Evolutionary conservation across 2,888 invertebrate species (phyloP).

Genomic region (Coelinius sp.): DNA sequence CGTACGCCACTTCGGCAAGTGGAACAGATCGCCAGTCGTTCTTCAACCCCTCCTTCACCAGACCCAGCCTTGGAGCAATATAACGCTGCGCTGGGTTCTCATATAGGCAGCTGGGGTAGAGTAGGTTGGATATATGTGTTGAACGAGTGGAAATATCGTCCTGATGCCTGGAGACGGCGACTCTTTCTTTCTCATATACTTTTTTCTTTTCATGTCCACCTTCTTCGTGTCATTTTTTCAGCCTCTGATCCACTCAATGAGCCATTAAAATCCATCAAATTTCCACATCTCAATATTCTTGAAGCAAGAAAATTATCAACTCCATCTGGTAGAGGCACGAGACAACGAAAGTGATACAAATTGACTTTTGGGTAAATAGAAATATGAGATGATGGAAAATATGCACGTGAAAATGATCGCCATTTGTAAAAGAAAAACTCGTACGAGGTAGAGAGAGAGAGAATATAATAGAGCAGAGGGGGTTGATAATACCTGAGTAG

Average conservation of each 20-base stretch:
- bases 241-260: background rate
- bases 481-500: slow-evolving; percentile 5
- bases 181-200: slow-evolving; percentile 15
- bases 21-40: slow-evolving; percentile 38
- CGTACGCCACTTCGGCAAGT: slow-evolving; percentile 38
- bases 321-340: too few relatives aligned
- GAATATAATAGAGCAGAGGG: background rate
- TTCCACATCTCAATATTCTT: background rate
- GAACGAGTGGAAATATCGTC: slow-evolving; percentile 34
- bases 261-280: background rate
- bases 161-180: slow-evolving; percentile 25
- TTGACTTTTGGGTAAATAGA: background rate
- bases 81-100: background rate
- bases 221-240: background rate
- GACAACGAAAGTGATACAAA: background rate
- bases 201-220: slow-evolving; percentile 1
- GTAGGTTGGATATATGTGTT: slow-evolving; percentile 1
- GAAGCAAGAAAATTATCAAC: background rate
- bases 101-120: background rate
- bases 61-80: background rate
- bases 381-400: background rate
- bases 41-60: slow-evolving; percentile 29
- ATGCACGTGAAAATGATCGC: slow-evolving; percentile 2
- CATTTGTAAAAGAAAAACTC: slow-evolving; percentile 4
- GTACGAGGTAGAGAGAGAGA: background rate